Evolutionary conservation across 2,888 invertebrate species (phyloP).

Genomic region (Tuberolachnus salignus): DNA sequence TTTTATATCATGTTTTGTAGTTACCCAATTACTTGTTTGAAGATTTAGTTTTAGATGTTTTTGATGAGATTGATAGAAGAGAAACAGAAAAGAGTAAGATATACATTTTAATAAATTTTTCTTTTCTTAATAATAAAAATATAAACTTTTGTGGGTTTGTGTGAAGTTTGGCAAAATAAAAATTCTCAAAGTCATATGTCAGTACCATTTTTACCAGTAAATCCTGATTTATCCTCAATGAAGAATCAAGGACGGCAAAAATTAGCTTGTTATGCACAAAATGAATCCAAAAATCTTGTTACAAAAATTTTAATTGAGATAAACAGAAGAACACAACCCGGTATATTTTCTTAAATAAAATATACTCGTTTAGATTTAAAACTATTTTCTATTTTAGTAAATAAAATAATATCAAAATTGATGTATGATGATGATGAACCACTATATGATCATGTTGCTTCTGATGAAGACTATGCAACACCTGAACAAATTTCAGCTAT

Average conservation of each 20-base stretch:
- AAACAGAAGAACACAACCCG: conserved; percentile 74
- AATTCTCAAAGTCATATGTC: conserved; percentile 64
- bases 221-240: conserved; percentile 92
- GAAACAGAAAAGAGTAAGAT: conserved; percentile 89
- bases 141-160: not conserved
- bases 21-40: conserved; percentile 92
- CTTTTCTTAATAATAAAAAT: not conserved
- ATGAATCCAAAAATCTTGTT: conserved; percentile 89
- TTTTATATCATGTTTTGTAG: conserved; percentile 63
- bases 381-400: conserved; percentile 9
- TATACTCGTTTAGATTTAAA: not conserved
- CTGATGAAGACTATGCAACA: conserved; percentile 92
- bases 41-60: conserved; percentile 95
- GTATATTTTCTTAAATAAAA: not conserved
- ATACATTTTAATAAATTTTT: not conserved
- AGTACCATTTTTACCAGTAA: conserved; percentile 95
- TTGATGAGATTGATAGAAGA: conserved; percentile 95
- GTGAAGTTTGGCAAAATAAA: conserved; percentile 44
- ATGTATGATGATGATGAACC: conserved; percentile 79
- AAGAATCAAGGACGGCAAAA: conserved; percentile 98
- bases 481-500: conserved; percentile 62
- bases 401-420: conserved; percentile 45
- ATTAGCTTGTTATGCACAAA: conserved; percentile 86
- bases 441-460: conserved; percentile 93
- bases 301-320: conserved; percentile 91